These are phyloP conservation scores for Bombus waltoni DNA, from an alignment of 1,140 invertebrate genomes.

Conservation along the genomic window DNA sequence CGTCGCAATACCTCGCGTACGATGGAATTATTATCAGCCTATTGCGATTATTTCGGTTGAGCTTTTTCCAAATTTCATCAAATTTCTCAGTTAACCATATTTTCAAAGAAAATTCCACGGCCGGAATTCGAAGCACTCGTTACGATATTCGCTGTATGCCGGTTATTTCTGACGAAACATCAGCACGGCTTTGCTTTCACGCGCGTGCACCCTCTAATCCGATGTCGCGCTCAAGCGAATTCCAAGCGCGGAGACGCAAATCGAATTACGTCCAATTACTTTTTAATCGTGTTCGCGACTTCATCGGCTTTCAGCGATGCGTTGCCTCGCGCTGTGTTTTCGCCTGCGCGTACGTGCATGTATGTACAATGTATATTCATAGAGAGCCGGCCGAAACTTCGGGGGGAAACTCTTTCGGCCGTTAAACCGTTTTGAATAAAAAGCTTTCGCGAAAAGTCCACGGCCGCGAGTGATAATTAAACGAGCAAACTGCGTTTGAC, in stretches of 20 bases:
- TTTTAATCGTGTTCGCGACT: constrained; percentile 26
- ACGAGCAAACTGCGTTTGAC: background rate
- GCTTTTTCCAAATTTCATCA: background rate
- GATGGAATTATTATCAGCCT: too few species aligned
- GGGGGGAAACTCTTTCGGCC: background rate
- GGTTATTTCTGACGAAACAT: background rate
- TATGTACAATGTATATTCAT: background rate
- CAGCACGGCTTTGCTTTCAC: background rate
- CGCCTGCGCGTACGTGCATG: background rate
- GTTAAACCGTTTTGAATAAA: constrained; percentile 3
- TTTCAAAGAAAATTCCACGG: background rate
- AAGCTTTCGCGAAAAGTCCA: background rate
- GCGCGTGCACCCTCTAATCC: constrained; percentile 6
- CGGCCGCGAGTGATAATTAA: background rate
- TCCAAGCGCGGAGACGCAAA: constrained; percentile 7
- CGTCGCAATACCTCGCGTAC: too few species aligned
- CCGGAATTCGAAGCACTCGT: background rate
- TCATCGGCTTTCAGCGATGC: background rate
- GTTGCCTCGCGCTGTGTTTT: background rate
- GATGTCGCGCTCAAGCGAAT: constrained; percentile 5
- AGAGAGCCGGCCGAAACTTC: background rate
- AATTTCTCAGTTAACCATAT: background rate
- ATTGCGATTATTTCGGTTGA: too few species aligned
- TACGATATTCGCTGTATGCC: too few species aligned
- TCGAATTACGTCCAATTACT: constrained; percentile 33